A percentile compares a stretch with the other conserved stretches of the same genome.
These are phyloP conservation scores for Ophiodon elongatus DNA, from an alignment of 2,113 vertebrate genomes.

Conservation along the genomic window DNA sequence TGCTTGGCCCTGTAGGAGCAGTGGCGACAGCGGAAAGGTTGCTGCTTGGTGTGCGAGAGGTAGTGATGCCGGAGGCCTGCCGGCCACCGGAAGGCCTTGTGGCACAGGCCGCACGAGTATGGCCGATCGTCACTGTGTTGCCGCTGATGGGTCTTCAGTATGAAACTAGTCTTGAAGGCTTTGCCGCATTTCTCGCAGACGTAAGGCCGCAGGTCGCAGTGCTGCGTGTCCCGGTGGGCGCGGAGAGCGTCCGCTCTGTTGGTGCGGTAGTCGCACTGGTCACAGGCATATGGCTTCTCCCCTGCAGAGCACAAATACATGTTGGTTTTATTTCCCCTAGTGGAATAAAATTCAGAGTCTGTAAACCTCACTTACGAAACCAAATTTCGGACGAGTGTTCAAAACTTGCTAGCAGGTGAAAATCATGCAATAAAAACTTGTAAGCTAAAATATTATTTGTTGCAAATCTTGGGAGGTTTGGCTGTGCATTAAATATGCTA, in stretches of 20 bases:
- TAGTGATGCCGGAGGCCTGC: constrained; percentile 95
- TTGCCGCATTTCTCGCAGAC: constrained; percentile 98
- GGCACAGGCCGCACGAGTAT: constrained; percentile 90
- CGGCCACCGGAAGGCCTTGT: constrained; percentile 93
- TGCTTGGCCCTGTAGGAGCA: constrained; percentile 96
- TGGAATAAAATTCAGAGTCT: neutral
- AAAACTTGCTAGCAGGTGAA: neutral
- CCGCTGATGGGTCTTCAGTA: constrained; percentile 94
- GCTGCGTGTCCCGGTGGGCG: constrained; percentile 91
- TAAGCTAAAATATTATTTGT: neutral
- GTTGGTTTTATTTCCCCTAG: no score
- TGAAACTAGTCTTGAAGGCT: constrained; percentile 95
- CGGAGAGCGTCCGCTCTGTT: constrained; percentile 94
- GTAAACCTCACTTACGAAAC: neutral
- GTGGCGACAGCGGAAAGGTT: constrained; percentile 93
- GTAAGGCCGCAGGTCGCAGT: constrained; percentile 90
- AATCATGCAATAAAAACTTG: neutral
- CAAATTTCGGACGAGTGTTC: neutral
- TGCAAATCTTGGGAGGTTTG: neutral
- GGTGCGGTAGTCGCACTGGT: constrained; percentile 93
- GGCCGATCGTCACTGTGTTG: constrained; percentile 93
- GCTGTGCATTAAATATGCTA: neutral
- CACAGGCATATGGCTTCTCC: constrained; percentile 90
- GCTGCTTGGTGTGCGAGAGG: constrained; percentile 94
- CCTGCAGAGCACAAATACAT: constrained; percentile 79